These are phyloP conservation scores for Agrilus biguttatus DNA, from an alignment of 2,888 invertebrate genomes.

Conservation along the genomic window DNA sequence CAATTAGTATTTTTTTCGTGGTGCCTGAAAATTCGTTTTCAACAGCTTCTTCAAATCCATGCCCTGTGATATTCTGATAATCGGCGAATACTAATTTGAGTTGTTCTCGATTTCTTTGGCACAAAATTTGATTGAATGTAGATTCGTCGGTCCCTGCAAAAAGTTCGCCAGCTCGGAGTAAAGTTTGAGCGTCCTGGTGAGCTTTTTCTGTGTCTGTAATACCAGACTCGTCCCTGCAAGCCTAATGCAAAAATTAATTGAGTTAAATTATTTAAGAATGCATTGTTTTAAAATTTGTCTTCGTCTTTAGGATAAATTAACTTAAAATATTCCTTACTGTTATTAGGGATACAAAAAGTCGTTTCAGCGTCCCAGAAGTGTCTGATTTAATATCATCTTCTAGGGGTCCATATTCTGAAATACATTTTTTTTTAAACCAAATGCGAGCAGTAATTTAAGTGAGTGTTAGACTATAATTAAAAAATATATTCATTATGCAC, in stretches of 20 bases:
- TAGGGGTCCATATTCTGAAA: conserved; percentile 64
- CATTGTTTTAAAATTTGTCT: neutral
- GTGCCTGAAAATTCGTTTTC: conserved; percentile 69
- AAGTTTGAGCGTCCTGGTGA: conserved; percentile 65
- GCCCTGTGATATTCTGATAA: conserved; percentile 63
- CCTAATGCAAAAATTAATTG: conserved; percentile 34
- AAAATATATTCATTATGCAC: too few relatives aligned
- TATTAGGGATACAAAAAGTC: conserved; percentile 71
- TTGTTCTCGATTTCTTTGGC: conserved; percentile 60
- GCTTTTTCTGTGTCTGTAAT: conserved; percentile 57
- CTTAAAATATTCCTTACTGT: conserved; percentile 30
- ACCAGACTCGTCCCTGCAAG: conserved; percentile 67
- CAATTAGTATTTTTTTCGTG: conserved; percentile 58
- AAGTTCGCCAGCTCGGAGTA: conserved; percentile 61
- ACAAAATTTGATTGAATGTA: conserved; percentile 68
- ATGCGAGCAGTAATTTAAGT: conserved; percentile 16
- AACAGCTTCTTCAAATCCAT: conserved; percentile 63
- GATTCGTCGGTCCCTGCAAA: conserved; percentile 70
- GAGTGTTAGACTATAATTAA: too few relatives aligned
- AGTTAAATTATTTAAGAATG: neutral
- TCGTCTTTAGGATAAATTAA: neutral
- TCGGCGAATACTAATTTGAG: conserved; percentile 41
- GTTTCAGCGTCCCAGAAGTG: conserved; percentile 82
- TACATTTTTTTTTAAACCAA: conserved; percentile 3
- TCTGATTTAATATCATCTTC: conserved; percentile 76